Base-by-base conservation (phyloP, 2,888 invertebrate species). In the Craniophora ligustri region DNA sequence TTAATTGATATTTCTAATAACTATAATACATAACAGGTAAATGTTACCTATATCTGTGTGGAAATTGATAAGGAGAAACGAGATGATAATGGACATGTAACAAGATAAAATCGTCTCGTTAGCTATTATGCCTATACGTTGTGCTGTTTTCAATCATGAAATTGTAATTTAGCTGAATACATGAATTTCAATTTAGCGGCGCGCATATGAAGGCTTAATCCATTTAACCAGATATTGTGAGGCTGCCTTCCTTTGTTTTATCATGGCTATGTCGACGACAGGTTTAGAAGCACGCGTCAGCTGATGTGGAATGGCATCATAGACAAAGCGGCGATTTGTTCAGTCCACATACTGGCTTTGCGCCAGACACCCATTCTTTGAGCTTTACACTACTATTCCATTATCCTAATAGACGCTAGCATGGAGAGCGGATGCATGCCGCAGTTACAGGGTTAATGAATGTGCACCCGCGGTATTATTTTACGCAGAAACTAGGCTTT, bases 351-450 rank as follows among this genome's bases (percentile, higher is more conserved):
- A 67, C 76, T 87, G 88, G 87, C 87, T 73, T 50, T 40, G 45
- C 64, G 87, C 87, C 87, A 86, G 83, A 75, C 76, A 77, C 60
- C 78, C 80, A 84, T 87, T 87, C 85, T 87, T 86, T 82, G 78
- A 79, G 80, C 80, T 80, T 79, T 81, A 87, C 87, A 88, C 79
- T 78, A 82, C 82, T 82, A 87, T 86, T 83, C 88, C 86, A 90
- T 89, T 90, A 89, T 84, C 78, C 77, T 86, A 81, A 86, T 84
- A 86, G 81, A 77, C 73, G 72, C 72, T 76, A 77, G 80, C 77
- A 72, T 76, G 65, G 74, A 76, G 72, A 75, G 64, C 75, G 79
- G 76, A 77, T 76, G 72, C 63, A 72, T 68, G 72, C 67, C 69
- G 75, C 81, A 78, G 75, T 78, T 77, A 77, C 73, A 79, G 74